These are phyloP conservation scores for Catostomus latipinnis DNA, from an alignment of 2,797 vertebrate genomes.

Conservation along the genomic window DNA sequence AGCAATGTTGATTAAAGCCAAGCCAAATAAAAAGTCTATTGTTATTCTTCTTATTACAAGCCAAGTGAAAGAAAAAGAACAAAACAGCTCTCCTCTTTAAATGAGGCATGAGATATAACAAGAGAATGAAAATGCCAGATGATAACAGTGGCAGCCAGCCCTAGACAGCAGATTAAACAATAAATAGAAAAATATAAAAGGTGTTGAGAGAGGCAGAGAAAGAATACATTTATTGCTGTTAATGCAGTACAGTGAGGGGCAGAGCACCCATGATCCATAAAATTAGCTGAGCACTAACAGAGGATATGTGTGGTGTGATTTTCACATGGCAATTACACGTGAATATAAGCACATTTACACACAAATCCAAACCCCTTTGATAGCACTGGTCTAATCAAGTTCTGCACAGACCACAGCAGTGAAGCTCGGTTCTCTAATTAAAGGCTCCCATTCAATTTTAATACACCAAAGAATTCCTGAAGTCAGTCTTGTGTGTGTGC, in stretches of 20 bases:
- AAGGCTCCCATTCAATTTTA: constrained; percentile 42
- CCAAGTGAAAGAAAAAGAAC: constrained; percentile 6
- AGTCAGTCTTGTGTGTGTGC: constrained; percentile 32
- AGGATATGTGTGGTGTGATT: constrained; percentile 12
- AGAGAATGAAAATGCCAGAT: constrained; percentile 19
- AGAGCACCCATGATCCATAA: constrained; percentile 18
- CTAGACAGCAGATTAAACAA: constrained; percentile 20
- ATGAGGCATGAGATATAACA: constrained; percentile 7
- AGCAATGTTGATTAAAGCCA: constrained; percentile 15
- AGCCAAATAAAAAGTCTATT: constrained; percentile 34
- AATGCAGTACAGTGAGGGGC: neutral
- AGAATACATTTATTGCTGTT: constrained; percentile 10
- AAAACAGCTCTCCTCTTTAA: constrained; percentile 15
- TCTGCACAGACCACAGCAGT: constrained; percentile 16
- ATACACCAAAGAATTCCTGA: constrained; percentile 43
- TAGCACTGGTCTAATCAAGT: constrained; percentile 42
- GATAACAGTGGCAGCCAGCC: constrained; percentile 13
- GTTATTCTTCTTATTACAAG: constrained; percentile 17
- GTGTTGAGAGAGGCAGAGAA: neutral
- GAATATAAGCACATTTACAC: neutral
- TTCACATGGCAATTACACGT: constrained; percentile 28
- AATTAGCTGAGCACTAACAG: constrained; percentile 16
- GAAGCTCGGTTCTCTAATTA: constrained; percentile 46
- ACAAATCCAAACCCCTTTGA: constrained; percentile 25
- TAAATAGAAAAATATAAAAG: constrained; percentile 5